These are phyloP conservation scores for Miniopterus natalensis DNA, from an alignment of 2,113 vertebrate genomes.

Conservation along the genomic window DNA sequence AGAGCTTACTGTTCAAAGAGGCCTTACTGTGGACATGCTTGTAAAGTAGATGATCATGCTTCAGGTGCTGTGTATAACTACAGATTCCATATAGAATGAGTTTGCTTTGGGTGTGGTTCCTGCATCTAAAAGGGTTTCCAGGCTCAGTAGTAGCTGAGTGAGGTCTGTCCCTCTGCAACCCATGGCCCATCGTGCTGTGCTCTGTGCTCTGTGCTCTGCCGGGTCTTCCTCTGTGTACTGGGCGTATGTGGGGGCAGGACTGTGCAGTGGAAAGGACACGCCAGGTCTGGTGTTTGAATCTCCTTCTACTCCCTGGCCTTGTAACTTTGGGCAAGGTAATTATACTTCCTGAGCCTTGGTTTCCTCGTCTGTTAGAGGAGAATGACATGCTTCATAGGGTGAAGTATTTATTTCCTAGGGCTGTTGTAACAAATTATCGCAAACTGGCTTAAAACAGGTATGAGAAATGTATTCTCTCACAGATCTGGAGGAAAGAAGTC, in stretches of 20 bases:
- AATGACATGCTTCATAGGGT: not conserved
- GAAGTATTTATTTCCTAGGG: not conserved
- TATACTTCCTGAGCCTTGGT: not conserved
- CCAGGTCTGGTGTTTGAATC: not conserved
- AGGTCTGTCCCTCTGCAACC: not conserved
- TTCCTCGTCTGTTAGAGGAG: not conserved
- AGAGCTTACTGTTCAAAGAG: constrained; percentile 27
- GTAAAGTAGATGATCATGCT: not conserved
- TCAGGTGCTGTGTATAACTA: not conserved
- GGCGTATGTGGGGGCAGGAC: not conserved
- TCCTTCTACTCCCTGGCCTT: not conserved
- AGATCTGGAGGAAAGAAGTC: not conserved
- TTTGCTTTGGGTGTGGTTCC: not conserved
- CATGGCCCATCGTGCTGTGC: fast-evolving
- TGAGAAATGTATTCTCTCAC: not conserved
- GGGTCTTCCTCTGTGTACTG: not conserved
- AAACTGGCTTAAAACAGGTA: not conserved
- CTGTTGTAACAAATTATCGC: not conserved
- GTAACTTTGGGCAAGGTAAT: not conserved
- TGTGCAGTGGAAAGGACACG: not conserved
- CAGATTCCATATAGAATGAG: not conserved
- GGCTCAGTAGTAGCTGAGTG: not conserved
- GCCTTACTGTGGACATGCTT: not conserved
- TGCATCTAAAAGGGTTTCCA: not conserved
- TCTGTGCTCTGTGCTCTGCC: not conserved